Evolutionary conservation across 1,140 invertebrate genomes (phyloP), one percentile per base, ranked within the genome.

Genomic region (Physella acuta): DNA sequence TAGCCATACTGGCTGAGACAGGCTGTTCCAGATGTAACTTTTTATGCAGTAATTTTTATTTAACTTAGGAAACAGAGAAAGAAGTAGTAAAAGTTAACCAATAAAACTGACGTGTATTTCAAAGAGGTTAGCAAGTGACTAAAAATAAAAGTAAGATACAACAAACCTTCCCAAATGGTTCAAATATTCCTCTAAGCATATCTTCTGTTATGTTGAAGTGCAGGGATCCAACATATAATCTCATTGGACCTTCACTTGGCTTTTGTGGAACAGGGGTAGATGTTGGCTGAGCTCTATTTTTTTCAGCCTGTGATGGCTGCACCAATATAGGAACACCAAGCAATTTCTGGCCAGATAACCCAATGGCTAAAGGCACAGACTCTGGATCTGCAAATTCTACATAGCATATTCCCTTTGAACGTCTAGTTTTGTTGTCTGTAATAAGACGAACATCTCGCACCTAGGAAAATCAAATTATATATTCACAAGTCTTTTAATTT

Each of bases 191-290:
- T 73, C 92, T 86, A 28, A 99, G 87, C 98, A 99, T 99, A 68
- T 99, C 97, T 87, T 99, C 97, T 24, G 94, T 99, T 64, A 99
- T 99, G 81, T 99, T 99, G 79, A 97, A 98, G 87, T 99, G 98
- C 33, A 99, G 86, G 34, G 96, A 98, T 14, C 97, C 96, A 66
- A 99, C 95, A 85, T 99, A 98, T 0, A 99, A 86, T 81, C 95
- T 90, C 90, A 98, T 96, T 1, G 97, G 97, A 49, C 97, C 97
- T 70, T 90, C 90, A 66, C 66, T 74, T 60, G 73, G 73, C 66
- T 79, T 79, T 52, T 76, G 71, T 33, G 78, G 59, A 39, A 74
- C 33, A 53, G 44, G 62, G 80, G 52, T 81, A 83, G 49, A 81
- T 78, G 69, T 76, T 79, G 37, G 94, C 94, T 78, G 93, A 91